phyloP scores from a whole-genome alignment of 1,140 invertebrate genomes.

The Eupeodes corollae region DNA sequence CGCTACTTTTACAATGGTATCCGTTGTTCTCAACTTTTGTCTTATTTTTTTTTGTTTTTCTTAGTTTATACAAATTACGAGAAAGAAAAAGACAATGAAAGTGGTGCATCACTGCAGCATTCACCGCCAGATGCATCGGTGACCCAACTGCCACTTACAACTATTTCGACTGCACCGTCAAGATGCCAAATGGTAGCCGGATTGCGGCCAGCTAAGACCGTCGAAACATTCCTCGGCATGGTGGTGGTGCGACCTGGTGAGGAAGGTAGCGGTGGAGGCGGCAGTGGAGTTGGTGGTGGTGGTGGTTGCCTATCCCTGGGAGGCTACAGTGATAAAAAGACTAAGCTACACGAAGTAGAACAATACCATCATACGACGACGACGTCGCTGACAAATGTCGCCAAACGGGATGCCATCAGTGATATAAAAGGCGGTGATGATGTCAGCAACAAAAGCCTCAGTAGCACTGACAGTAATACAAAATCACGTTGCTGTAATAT shows the following conservation, averaged over 20 bases:
- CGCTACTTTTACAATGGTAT: background rate
- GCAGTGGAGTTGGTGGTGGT: constrained; percentile 3
- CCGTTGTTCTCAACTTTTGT: background rate
- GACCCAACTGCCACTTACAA: constrained; percentile 31
- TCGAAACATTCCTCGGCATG: constrained; percentile 21
- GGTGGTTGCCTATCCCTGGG: no score
- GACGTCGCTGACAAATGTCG: background rate
- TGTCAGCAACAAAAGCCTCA: constrained; percentile 1
- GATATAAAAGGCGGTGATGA: background rate
- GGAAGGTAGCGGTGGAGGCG: constrained; percentile 10
- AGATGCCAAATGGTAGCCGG: constrained; percentile 18
- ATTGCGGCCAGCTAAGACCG: constrained; percentile 9
- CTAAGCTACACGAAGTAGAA: no score
- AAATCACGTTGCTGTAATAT: background rate
- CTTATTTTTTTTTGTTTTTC: constrained; percentile 3
- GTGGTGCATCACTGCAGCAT: constrained; percentile 13
- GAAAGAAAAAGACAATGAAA: constrained; percentile 33
- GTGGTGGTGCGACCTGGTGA: constrained; percentile 19
- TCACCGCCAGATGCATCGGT: constrained; percentile 7
- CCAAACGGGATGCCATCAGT: background rate
- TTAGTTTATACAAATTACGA: constrained; percentile 35
- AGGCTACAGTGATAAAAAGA: no score
- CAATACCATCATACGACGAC: background rate
- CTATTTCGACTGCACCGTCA: constrained; percentile 30
- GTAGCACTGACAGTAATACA: constrained; percentile 2